Base-by-base conservation (phyloP, 2,113 vertebrate genomes). In the Narcine bancroftii region DNA sequence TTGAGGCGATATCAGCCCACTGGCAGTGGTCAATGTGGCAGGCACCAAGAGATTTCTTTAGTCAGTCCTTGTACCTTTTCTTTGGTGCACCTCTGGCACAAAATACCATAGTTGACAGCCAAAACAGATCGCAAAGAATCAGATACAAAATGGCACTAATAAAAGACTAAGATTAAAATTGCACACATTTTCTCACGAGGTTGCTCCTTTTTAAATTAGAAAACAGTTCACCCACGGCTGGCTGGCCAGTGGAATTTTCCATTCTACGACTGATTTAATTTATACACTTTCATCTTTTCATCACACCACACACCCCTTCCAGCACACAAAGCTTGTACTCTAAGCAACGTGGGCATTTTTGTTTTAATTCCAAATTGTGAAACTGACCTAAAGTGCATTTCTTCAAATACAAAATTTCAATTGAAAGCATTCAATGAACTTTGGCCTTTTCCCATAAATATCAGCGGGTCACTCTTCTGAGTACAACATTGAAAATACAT, bases 201-300 rank as follows among this genome's bases (percentile, higher is more conserved):
- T 69, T 71, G 42, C 89, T 91, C 71, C 71, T 39, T 47, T 69
- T 91, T 91, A 47, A 91, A 65, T 65, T 91, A 65, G 65, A 45
- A 91, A 91, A 42, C 71, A 29, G 47, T 69, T 33, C 39, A 69
- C 39, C 65, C 63, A 63, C 13, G 42, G 63, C 36, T 42, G 21
- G 10, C n/a, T n/a, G 60, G 63, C 42, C 24, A 91, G 63, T 91
- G 89, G 89, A 91, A 91, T 91, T 71, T 91, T 91, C 39, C 63
- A 91, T 36, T 33, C 89, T 91, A 24, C 11, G 65, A 66, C 89
- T 71, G 65, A 45, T 19, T 65, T 63, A 87, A 60, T 91, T 91
- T 91, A 45, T 66, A 89, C 29, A 24, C 71, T 91, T 91, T 69
- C 89, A 69, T 91, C 26, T 13, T 69, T 47, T 13, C 65, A 89